These are phyloP conservation scores for Eupithecia centaureata DNA, from an alignment of 2,888 invertebrate species.

Conservation along the genomic window DNA sequence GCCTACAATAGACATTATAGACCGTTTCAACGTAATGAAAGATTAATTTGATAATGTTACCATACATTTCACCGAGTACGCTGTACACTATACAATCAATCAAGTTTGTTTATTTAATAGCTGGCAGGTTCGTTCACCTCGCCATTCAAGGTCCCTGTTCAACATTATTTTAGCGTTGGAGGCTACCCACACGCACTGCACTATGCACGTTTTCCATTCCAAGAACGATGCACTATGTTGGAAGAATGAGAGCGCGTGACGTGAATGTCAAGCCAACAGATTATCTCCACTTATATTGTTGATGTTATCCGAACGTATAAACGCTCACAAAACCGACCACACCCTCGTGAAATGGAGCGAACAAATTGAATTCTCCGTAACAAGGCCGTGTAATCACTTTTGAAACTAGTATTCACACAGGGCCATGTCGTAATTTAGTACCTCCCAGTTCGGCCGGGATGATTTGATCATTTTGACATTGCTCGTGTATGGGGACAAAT, in stretches of 20 bases:
- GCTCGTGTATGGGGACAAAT: constrained; percentile 33
- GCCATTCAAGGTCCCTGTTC: constrained; percentile 68
- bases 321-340: constrained; percentile 61
- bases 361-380: constrained; percentile 71
- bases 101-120: constrained; percentile 61
- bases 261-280: constrained; percentile 63
- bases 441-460: constrained; percentile 29
- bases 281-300: constrained; percentile 59
- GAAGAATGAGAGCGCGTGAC: constrained; percentile 78
- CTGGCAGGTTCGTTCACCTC: constrained; percentile 73
- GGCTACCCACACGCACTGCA: constrained; percentile 67
- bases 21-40: constrained; percentile 48
- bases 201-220: constrained; percentile 74
- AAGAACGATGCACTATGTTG: constrained; percentile 78
- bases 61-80: constrained; percentile 51
- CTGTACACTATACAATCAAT: constrained; percentile 67
- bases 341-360: constrained; percentile 62
- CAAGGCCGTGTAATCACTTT: constrained; percentile 59
- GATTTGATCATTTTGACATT: constrained; percentile 40
- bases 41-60: constrained; percentile 54
- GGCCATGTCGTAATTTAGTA: constrained; percentile 33
- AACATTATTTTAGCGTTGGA: constrained; percentile 70
- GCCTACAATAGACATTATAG: constrained; percentile 41
- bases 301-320: constrained; percentile 70
- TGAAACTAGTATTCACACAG: constrained; percentile 57